Percentiles rank a stretch among this genome's conserved stretches.
Conservation (phyloP, 1,140 invertebrate species). For the Muscidifurax raptorellus region DNA sequence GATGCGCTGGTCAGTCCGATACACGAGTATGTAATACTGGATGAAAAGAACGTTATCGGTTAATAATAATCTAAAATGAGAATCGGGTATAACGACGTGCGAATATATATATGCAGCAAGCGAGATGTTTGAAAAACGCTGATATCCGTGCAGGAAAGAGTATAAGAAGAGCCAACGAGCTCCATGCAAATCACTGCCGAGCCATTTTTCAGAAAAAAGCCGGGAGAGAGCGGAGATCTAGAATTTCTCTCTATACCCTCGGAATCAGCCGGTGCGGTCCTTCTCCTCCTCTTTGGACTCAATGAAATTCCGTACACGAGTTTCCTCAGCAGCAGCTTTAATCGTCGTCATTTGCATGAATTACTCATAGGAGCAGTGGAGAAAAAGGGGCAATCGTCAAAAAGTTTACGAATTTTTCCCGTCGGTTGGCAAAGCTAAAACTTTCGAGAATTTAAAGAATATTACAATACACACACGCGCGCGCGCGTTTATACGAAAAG, state of each 20-base stretch:
- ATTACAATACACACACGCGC: not conserved
- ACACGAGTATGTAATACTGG: not conserved
- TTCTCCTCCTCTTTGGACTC: not conserved
- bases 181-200: not conserved
- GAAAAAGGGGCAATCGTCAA: slow-evolving; percentile 24
- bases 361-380: not conserved
- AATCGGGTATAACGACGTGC: not conserved
- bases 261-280: not conserved
- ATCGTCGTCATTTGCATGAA: slow-evolving; percentile 44
- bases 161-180: not conserved
- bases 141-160: not conserved
- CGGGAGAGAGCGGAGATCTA: not conserved
- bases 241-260: not conserved
- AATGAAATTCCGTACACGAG: slow-evolving; percentile 40
- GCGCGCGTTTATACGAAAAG: not conserved
- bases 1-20: not conserved
- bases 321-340: slow-evolving; percentile 11
- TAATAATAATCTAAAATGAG: not conserved
- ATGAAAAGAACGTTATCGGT: not conserved
- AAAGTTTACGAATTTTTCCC: slow-evolving; percentile 38
- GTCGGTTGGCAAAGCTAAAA: not conserved
- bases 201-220: not conserved
- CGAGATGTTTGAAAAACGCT: not conserved
- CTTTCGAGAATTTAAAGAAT: not conserved
- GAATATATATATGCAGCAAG: too few relatives aligned